phyloP scores from a whole-genome alignment of 2,888 invertebrate genomes.

The Venusia cambrica region DNA sequence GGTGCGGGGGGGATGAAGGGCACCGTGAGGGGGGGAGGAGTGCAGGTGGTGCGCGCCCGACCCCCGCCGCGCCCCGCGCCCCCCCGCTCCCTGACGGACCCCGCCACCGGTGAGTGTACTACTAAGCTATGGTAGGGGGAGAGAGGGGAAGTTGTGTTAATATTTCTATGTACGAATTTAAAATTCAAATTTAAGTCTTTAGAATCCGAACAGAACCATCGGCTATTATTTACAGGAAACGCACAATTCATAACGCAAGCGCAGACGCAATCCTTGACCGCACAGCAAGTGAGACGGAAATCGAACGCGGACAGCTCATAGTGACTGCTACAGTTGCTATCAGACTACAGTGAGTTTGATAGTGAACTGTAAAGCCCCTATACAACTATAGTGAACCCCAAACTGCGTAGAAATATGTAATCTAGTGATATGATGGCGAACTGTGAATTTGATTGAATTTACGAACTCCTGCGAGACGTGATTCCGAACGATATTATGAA shows the following conservation, averaged over 20 bases:
- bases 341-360: slow-evolving; percentile 35
- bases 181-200: too few relatives aligned
- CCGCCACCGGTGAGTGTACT: too few relatives aligned
- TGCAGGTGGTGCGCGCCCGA: slow-evolving; percentile 59
- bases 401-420: slow-evolving; percentile 1
- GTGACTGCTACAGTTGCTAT: slow-evolving; percentile 52
- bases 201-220: too few relatives aligned
- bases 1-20: slow-evolving; percentile 84
- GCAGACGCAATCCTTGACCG: slow-evolving; percentile 62
- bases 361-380: slow-evolving; percentile 15
- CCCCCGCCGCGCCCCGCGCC: slow-evolving; percentile 37
- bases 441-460: background rate
- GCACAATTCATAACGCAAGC: slow-evolving; percentile 70
- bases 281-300: slow-evolving; percentile 73
- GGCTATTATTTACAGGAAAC: slow-evolving; percentile 51
- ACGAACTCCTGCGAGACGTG: slow-evolving; percentile 7
- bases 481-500: slow-evolving; percentile 3
- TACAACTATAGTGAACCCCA: background rate
- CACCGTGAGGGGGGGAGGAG: slow-evolving; percentile 54
- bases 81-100: slow-evolving; percentile 30
- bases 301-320: slow-evolving; percentile 77
- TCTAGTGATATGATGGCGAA: slow-evolving; percentile 5
- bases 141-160: too few relatives aligned
- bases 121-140: too few relatives aligned
- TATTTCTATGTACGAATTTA: too few relatives aligned